Percentiles rank a stretch among this genome's conserved stretches.
Conservation (phyloP, 2,888 invertebrate species). For the Zygaena filipendulae region DNA sequence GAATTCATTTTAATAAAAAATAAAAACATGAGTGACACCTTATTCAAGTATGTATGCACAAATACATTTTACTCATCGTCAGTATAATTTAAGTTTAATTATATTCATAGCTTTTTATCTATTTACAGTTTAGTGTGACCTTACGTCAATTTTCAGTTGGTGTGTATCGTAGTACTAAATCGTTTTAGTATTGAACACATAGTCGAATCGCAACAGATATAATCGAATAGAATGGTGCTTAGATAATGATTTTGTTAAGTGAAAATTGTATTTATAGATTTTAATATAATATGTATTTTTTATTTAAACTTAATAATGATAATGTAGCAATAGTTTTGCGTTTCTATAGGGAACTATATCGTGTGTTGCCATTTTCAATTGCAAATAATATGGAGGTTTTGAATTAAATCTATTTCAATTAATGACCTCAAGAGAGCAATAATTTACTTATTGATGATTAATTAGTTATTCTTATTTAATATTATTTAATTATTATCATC, state of each 20-base stretch:
- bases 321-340: too few species aligned
- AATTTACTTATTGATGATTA: too few species aligned
- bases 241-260: constrained; percentile 54
- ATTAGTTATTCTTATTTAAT: too few species aligned
- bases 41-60: constrained; percentile 56
- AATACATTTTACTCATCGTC: constrained; percentile 48
- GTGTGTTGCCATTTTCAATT: constrained; percentile 32
- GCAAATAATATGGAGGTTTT: too few species aligned
- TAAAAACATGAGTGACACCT: constrained; percentile 40
- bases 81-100: constrained; percentile 32
- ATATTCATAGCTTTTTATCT: constrained; percentile 35
- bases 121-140: constrained; percentile 44
- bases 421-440: too few species aligned
- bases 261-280: too few species aligned
- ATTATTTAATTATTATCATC: constrained; percentile 23
- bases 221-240: constrained; percentile 69
- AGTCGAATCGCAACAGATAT: constrained; percentile 49
- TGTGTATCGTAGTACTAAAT: constrained; percentile 37
- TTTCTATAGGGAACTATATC: constrained; percentile 26
- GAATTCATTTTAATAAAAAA: constrained; percentile 40
- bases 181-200: constrained; percentile 56
- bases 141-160: constrained; percentile 52
- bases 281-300: too few species aligned
- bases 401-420: too few species aligned
- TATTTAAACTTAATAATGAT: too few species aligned